Base-by-base conservation (phyloP, 2,888 invertebrate genomes). In the Pheosia gnoma region DNA sequence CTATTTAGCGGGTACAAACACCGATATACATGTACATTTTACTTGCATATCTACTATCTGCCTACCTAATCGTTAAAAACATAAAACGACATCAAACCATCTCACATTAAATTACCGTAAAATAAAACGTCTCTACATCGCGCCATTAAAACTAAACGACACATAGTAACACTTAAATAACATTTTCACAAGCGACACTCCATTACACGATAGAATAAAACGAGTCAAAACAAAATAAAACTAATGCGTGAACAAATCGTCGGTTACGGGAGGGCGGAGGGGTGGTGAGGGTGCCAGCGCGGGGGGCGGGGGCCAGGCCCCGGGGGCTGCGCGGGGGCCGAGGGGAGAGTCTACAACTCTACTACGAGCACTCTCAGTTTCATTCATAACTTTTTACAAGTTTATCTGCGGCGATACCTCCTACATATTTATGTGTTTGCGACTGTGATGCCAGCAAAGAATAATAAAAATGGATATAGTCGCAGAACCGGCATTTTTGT, bases 351-450 rank as follows among this genome's bases (percentile, higher is more conserved):
- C 83, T 90, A 91, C 91, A 90, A 91, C 90, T 90, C 87, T 88
- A 93, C 93, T 93, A 92, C 93, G 90, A 67, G 55, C 90, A 91
- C 93, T 93, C 92, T 93, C 93, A 85, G 88, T 93, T 94, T 93
- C 94, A 94, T 94, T 94, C 94, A 94, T 94, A 94, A 94, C 94
- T 94, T 94, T 94, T 94, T 93, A 91, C 91, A 93, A 93, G 91
- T 93, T 93, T 93, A 93, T 93, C 92, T 93, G 91, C 78, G 84
- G 85, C 88, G 87, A 91, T 91, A 90, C 90, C 90, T 91, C 85
- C 87, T 91, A 90, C 91, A 92, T 93, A 92, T 92, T 92, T 93
- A 93, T 93, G 88, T 91, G 89, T 92, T 91, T 91, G 90, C 86
- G 84, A 87, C 86, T 87, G 84, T 78, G 78, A 82, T 74, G 77